Percentiles rank a stretch among this genome's conserved stretches.
These are phyloP conservation scores for Microcebus jonahi DNA, from an alignment of 2,113 vertebrate species.

Conservation along the genomic window DNA sequence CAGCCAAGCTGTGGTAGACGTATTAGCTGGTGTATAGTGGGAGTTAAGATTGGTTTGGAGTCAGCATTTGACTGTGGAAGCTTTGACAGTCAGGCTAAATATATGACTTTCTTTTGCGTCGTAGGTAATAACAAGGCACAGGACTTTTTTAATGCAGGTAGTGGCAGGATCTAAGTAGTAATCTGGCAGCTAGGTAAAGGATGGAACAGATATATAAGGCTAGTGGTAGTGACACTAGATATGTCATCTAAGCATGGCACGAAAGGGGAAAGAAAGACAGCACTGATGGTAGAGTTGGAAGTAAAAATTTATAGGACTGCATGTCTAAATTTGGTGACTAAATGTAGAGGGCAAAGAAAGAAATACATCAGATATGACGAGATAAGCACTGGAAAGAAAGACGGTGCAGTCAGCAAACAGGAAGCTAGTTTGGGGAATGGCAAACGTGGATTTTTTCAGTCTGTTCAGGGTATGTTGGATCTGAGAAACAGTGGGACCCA, in stretches of 20 bases:
- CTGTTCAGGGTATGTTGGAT: not conserved
- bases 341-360: not conserved
- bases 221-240: not conserved
- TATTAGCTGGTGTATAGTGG: not conserved
- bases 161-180: not conserved
- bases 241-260: not conserved
- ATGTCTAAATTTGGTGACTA: not conserved
- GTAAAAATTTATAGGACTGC: not conserved
- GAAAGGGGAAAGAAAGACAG: not conserved
- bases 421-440: not conserved
- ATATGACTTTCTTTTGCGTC: not conserved
- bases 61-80: not conserved
- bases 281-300: not conserved
- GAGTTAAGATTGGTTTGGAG: not conserved
- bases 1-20: not conserved
- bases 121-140: not conserved
- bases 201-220: not conserved
- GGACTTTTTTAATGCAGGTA: not conserved
- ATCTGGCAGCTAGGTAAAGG: not conserved
- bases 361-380: not conserved
- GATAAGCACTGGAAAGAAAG: not conserved
- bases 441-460: not conserved
- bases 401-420: not conserved
- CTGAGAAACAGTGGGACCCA: not conserved
- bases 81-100: not conserved